Conservation (phyloP, 2,113 vertebrate genomes). For the Tragulus kanchil region DNA sequence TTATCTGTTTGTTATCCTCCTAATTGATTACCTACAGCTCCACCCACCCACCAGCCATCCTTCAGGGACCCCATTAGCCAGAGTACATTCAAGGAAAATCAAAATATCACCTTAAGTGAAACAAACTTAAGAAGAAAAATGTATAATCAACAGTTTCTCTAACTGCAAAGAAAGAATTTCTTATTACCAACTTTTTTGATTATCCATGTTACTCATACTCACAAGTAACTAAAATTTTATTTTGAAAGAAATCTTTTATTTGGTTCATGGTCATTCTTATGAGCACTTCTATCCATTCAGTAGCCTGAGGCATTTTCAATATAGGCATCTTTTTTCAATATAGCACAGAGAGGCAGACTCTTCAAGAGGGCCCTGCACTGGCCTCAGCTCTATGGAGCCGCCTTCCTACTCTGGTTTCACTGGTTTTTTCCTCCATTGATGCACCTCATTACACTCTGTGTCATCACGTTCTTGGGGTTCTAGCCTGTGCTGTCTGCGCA, state of each 20-base stretch:
- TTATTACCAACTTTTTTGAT: neutral
- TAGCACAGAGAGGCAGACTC: neutral
- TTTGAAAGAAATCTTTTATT: neutral
- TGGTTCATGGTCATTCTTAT: neutral
- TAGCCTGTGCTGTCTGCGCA: neutral
- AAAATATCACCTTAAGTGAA: neutral
- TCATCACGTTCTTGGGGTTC: no score
- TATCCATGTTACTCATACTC: neutral
- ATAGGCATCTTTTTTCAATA: neutral
- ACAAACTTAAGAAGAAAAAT: neutral
- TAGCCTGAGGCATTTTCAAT: neutral
- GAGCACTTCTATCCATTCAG: neutral
- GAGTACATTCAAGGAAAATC: neutral
- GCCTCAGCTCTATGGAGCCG: neutral
- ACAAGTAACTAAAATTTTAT: neutral
- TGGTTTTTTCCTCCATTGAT: no score
- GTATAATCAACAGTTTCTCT: neutral
- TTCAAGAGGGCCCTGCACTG: neutral
- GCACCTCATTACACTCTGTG: no score
- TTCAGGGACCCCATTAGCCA: neutral
- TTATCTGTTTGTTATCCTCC: neutral
- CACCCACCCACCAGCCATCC: neutral
- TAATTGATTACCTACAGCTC: neutral
- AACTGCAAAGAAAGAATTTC: neutral
- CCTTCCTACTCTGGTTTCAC: neutral